Conservation (phyloP, 2,113 vertebrate genomes). For the Centropus unirufus region DNA sequence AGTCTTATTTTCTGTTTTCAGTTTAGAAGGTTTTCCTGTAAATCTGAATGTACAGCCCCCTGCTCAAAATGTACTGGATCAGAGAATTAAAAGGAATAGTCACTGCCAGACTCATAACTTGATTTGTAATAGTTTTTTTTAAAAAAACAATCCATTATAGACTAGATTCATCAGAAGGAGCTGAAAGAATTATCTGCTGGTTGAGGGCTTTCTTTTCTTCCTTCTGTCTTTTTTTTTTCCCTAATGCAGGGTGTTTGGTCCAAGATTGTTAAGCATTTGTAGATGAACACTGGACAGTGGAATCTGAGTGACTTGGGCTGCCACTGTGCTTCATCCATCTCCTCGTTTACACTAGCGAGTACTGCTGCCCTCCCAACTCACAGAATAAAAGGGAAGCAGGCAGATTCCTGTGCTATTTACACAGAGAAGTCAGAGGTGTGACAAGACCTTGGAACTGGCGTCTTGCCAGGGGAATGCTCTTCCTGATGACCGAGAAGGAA, state of each 20-base stretch:
- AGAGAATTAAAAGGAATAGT: slow-evolving; percentile 46
- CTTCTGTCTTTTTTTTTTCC: not conserved
- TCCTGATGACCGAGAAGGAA: slow-evolving; percentile 25
- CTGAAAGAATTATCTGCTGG: slow-evolving; percentile 46
- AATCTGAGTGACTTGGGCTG: slow-evolving; percentile 21
- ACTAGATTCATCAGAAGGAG: not conserved
- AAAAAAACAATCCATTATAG: not conserved
- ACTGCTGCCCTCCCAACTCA: not conserved
- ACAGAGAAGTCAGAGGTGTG: slow-evolving; percentile 66
- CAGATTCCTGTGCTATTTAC: slow-evolving; percentile 43
- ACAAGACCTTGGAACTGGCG: slow-evolving; percentile 42
- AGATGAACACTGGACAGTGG: not conserved
- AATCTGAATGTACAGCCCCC: slow-evolving; percentile 7
- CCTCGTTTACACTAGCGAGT: slow-evolving; percentile 52
- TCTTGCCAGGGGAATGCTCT: slow-evolving; percentile 29
- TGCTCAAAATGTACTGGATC: not conserved
- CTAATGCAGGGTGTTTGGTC: not conserved
- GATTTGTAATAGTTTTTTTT: not conserved
- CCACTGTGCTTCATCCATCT: slow-evolving; percentile 49
- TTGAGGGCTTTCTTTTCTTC: not conserved
- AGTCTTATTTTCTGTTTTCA: not conserved
- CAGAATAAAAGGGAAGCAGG: not conserved
- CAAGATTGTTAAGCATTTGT: slow-evolving; percentile 11
- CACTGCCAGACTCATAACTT: not conserved
- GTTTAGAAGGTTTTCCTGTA: slow-evolving; percentile 12